Base-by-base conservation (phyloP, 1,140 invertebrate genomes). In the Drosophila baimaii region DNA sequence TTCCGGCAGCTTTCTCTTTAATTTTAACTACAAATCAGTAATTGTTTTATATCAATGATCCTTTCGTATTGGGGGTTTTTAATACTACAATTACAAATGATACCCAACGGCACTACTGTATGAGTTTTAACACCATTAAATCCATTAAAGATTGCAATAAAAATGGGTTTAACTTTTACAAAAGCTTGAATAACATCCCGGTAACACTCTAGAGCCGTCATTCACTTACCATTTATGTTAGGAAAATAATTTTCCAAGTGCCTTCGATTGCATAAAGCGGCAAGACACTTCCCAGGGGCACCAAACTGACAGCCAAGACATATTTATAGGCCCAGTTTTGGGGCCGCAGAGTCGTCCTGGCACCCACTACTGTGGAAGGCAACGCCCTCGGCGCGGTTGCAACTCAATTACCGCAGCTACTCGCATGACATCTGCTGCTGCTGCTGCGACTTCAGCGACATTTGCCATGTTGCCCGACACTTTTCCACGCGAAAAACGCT, bases 351-450 rank as follows among this genome's bases (percentile, higher is more conserved):
- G 39, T 44, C 37, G 44, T 57, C 52, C 68, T 72, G 56, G n/a
- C 57, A 74, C 29, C 31, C 68, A 56, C 65, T 23, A 10, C n/a
- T 21, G n/a, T 17, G 5, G 39, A 37, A 35, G 68, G 25, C 65
- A 71, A 71, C 68, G 68, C 65, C 68, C 43, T 70, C 68, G 44
- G 29, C 63, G 21, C 47, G 27, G 66, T 71, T 70, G 65, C 65
- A 71, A 70, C 68, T 75, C 52, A 76, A 75, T 76, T 76, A 73
- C 31, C 44, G 46, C 51, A 72, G 62, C 65, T 69, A 29, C 65
- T 69, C 33, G 61, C 19, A 43, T 69, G 65, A 69, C 65, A 69
- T 69, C 41, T 68, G 49, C 49, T 31, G 23, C 23, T n/a, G 23
- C 44, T n/a, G 46, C 23, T 46, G 49, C 17, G 10, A 51, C 49